Base-by-base conservation (phyloP, 2,797 vertebrate genomes). In the Geotria australis region DNA sequence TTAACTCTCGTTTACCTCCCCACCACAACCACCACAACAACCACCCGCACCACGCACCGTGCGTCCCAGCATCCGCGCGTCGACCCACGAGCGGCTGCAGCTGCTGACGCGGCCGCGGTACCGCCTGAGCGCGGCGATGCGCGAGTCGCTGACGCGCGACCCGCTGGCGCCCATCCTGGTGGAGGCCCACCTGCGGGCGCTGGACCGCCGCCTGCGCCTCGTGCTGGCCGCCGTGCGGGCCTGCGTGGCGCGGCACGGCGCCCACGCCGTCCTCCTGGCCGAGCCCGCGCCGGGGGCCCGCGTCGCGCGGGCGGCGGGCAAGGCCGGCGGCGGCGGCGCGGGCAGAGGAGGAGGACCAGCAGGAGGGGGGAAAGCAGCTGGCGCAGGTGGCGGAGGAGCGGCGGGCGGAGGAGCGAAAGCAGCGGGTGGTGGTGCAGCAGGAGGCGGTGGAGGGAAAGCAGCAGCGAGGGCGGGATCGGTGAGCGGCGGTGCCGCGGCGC, bases 281-380 rank as follows among this genome's bases (percentile, higher is more conserved):
- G 76, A 81, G 9, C 51, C n/a, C 49, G 11, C 12, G 15, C 12
- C 12, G 12, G 12, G 1, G 2, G 8, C 48, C 58, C 70, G 89
- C 86, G 85, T 85, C 94, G 65, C 83, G 0, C 67, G 80, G 63
- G 84, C 77, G 70, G 85, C 77, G 59, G 80, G 81, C 64, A 79
- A 75, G 61, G 77, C 75, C 0, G 77, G 73, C 0, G 81, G 79
- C 62, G 81, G n/a, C n/a, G n/a, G n/a, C n/a, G n/a, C n/a, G n/a
- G n/a, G n/a, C n/a, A n/a, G n/a, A n/a, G n/a, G 4, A 38, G 24
- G 24, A 38, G 5, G 24, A 24, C 38, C 38, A 38, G 24, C 24
- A 24, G 24, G 24, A 24, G 15, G 15, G 15, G 15, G 15, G 15
- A 15, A 15, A 15, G 24, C 24, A 38, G 24, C 24, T 5, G 24